phyloP scores from a whole-genome alignment of 2,113 vertebrate genomes.

The Pimephales promelas region DNA sequence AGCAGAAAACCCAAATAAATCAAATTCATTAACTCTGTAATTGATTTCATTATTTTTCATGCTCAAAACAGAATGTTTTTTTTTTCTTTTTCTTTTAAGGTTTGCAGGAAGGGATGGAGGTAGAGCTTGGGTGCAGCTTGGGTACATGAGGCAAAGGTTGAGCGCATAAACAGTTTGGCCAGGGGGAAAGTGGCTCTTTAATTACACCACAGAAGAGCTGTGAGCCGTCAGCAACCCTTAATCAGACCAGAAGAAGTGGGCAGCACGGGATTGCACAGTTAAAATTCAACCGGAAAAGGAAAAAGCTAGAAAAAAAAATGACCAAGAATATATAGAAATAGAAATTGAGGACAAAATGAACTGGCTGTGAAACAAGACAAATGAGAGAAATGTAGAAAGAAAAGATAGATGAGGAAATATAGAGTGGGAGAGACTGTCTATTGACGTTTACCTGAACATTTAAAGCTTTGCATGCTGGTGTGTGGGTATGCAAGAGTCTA shows the following conservation, averaged over 20 bases:
- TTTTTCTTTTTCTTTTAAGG: slow-evolving; percentile 10
- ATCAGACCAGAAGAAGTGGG: slow-evolving; percentile 42
- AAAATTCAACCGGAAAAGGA: not conserved
- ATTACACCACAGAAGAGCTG: slow-evolving; percentile 44
- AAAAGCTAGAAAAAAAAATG: not conserved
- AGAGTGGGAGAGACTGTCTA: no score
- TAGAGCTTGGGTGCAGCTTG: not conserved
- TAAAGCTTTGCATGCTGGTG: not conserved
- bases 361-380: no score
- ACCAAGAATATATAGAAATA: not conserved
- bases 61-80: slow-evolving; percentile 5
- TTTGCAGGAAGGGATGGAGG: slow-evolving; percentile 20
- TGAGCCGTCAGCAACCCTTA: slow-evolving; percentile 29
- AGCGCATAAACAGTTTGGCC: slow-evolving; percentile 42
- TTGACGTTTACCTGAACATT: not conserved
- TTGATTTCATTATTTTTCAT: slow-evolving; percentile 52
- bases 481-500: not conserved
- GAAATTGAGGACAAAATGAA: not conserved
- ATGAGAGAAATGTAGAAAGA: not conserved
- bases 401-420: not conserved
- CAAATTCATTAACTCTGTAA: slow-evolving; percentile 54
- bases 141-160: slow-evolving; percentile 2
- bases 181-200: slow-evolving; percentile 53
- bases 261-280: not conserved
- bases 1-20: slow-evolving; percentile 44